These are phyloP conservation scores for Torymus tubicola DNA, from an alignment of 2,888 invertebrate species.

Conservation along the genomic window DNA sequence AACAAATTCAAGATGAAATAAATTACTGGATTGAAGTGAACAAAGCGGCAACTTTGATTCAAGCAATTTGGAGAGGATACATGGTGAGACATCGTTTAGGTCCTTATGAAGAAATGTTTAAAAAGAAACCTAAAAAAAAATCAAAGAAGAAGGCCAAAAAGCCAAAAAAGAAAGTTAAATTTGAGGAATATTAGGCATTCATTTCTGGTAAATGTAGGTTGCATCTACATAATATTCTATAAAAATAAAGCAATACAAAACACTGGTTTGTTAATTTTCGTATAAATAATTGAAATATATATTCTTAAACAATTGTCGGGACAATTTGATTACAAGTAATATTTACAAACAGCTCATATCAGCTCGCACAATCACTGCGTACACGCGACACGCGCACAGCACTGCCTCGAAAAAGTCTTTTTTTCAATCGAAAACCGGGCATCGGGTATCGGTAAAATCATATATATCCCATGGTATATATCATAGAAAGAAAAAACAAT, in stretches of 20 bases:
- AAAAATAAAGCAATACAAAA: constrained; percentile 11
- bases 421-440: constrained; percentile 45
- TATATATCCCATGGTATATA: not conserved
- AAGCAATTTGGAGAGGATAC: constrained; percentile 68
- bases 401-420: constrained; percentile 52
- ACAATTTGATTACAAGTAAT: constrained; percentile 63
- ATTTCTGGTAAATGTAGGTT: too few relatives aligned
- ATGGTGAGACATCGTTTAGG: constrained; percentile 69
- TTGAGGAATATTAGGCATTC: not conserved
- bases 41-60: constrained; percentile 66
- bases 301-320: constrained; percentile 74
- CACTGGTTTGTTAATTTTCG: constrained; percentile 45
- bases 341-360: constrained; percentile 72
- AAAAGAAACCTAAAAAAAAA: constrained; percentile 24
- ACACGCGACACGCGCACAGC: constrained; percentile 61
- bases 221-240: too few relatives aligned
- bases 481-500: constrained; percentile 22
- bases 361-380: constrained; percentile 67
- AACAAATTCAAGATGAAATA: constrained; percentile 56
- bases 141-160: constrained; percentile 35
- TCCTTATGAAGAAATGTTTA: constrained; percentile 48
- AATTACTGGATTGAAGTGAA: constrained; percentile 62
- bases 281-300: constrained; percentile 75
- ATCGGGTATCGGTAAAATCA: constrained; percentile 52
- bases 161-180: constrained; percentile 54